Conservation (phyloP, 1,140 invertebrate genomes). For the Tetramorium parvispinum region DNA sequence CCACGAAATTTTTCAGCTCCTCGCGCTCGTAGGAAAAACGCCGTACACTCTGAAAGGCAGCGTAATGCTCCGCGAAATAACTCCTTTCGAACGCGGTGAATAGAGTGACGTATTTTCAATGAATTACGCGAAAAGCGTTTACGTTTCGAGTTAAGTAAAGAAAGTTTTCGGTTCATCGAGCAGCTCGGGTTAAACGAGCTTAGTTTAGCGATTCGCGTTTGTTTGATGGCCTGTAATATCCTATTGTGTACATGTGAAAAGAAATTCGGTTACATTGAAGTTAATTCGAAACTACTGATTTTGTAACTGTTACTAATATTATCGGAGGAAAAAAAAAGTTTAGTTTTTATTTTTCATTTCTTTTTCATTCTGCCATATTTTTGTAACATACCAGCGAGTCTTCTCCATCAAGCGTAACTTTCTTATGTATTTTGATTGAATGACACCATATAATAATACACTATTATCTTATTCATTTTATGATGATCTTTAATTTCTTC, state of each 20-base stretch:
- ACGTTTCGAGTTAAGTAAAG: slow-evolving; percentile 4
- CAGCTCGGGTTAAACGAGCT: neutral
- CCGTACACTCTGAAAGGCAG: neutral
- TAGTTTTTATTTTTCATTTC: neutral
- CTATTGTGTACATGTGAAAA: neutral
- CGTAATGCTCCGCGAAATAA: neutral
- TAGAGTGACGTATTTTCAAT: neutral
- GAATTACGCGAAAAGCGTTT: neutral
- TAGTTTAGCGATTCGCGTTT: neutral
- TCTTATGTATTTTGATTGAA: neutral
- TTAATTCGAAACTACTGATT: neutral
- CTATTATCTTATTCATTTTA: neutral
- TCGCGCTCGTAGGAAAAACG: neutral
- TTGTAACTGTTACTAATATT: neutral
- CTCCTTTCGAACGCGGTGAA: slow-evolving; percentile 4
- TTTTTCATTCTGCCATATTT: neutral
- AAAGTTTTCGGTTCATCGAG: neutral
- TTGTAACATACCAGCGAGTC: neutral
- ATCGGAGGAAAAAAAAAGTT: neutral
- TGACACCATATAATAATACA: neutral
- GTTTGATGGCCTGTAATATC: neutral
- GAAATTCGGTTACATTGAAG: neutral
- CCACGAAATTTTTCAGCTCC: neutral
- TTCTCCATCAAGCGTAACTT: neutral
- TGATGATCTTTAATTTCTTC: neutral